A percentile compares a stretch with the other conserved stretches of the same genome.
phyloP scores from a whole-genome alignment of 2,113 vertebrate species.

The Chionomys nivalis region DNA sequence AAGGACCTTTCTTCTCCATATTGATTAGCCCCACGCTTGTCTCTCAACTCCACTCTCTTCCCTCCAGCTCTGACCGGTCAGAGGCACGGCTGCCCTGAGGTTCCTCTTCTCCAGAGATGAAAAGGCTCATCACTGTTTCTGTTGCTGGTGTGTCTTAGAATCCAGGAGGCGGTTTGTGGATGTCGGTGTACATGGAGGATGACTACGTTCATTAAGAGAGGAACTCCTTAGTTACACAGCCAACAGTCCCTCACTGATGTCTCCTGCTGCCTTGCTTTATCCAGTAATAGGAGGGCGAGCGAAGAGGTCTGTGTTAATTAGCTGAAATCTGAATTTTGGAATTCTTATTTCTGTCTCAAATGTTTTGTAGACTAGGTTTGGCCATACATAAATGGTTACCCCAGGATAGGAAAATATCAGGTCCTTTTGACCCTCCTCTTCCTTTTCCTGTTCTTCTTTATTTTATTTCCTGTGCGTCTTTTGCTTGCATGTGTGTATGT shows the following conservation, averaged over 20 bases:
- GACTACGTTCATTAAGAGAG: neutral
- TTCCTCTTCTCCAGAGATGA: neutral
- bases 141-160: neutral
- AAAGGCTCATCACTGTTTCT: neutral
- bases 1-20: neutral
- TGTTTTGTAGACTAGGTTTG: constrained; percentile 20
- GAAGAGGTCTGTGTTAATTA: neutral
- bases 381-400: neutral
- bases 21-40: neutral
- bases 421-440: neutral
- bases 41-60: neutral
- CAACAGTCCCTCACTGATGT: neutral
- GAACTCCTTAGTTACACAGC: neutral
- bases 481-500: neutral
- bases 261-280: neutral
- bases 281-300: neutral
- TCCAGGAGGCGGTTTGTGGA: neutral
- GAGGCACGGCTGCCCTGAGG: neutral
- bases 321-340: constrained; percentile 7
- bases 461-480: neutral
- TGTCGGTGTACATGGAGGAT: neutral
- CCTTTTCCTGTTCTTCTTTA: neutral
- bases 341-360: neutral
- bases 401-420: neutral
- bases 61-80: neutral